Conservation (phyloP, 2,113 vertebrate genomes). For the Albula glossodonta region DNA sequence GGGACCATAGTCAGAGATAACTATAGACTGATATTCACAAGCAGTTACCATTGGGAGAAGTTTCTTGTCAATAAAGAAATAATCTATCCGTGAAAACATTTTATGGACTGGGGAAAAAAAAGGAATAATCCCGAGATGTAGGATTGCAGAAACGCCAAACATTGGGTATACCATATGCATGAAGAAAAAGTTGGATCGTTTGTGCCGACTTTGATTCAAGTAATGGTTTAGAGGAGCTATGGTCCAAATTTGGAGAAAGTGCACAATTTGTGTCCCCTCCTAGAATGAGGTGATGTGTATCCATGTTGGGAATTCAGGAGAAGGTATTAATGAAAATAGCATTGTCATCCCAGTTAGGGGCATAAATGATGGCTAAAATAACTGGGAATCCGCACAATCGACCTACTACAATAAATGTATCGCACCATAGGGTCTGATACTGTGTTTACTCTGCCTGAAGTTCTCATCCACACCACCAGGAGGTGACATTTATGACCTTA, state of each 20-base stretch:
- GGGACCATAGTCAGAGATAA: conserved; percentile 26
- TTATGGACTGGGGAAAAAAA: conserved; percentile 31
- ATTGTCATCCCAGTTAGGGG: conserved; percentile 9
- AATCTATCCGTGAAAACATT: conserved; percentile 18
- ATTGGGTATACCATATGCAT: conserved; percentile 17
- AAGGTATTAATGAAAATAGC: neutral
- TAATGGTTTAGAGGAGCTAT: conserved; percentile 11
- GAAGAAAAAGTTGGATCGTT: conserved; percentile 8
- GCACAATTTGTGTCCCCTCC: conserved; percentile 22
- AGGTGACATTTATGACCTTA: too few species aligned
- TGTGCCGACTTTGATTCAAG: conserved; percentile 4
- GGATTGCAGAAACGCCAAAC: conserved; percentile 25
- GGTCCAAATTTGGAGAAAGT: conserved; percentile 11
- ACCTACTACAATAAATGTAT: conserved; percentile 17
- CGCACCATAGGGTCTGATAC: conserved; percentile 7
- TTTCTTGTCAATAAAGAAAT: conserved; percentile 21
- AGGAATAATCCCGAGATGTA: conserved; percentile 18
- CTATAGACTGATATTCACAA: conserved; percentile 31
- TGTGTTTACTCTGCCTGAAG: too few species aligned
- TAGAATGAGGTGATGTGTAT: conserved; percentile 19
- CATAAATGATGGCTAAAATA: conserved; percentile 24
- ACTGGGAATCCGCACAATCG: conserved; percentile 10
- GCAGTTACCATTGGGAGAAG: conserved; percentile 6
- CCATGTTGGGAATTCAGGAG: conserved; percentile 13
- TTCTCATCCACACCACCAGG: too few species aligned